Base-by-base conservation (phyloP, 2,888 invertebrate genomes). In the Drosophila maculinotata region DNA sequence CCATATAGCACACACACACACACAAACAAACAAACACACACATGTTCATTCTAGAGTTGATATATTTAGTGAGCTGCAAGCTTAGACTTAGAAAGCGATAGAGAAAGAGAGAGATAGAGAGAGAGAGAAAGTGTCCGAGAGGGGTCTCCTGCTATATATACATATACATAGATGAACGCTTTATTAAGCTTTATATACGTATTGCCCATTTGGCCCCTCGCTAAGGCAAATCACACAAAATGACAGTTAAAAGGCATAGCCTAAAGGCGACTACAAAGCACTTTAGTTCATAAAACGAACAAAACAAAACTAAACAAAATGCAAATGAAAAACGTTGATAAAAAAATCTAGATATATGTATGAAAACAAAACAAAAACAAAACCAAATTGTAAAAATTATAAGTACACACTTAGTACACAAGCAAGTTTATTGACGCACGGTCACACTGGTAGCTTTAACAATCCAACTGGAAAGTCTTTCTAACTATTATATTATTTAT, bases 31-130 rank as follows among this genome's bases (percentile, higher is more conserved):
- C 45, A 59, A 33, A 48, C 38, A 49, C 51, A 57, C 25, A 48
- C 39, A 36, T 9, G 39, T 42, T 52, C 64, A 36, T 44, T 58
- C 26, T 45, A 59, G 56, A 52, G 51, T 49, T 49, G 59, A 69
- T 45, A 42, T 54, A 33, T 36, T 36, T 41, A 51, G 57, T 47
- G 41, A 59, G 75, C 79, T 59, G 79, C 79, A 75, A 73, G 79
- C 70, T 53, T 70, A 57, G 76, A 68, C 30, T 51, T 68, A 59
- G 42, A 38, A 5, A 49, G 31, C 49, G 25, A 49, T 15, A 44
- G 30, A 62, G 26, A 48, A 17, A 53, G 26, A 49, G 23, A 33
- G 51, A 28, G 14, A 48, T 41, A 12, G 20, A 35, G 26, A 51
- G 17, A 56, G 36, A 41, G 42, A 52, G 58, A 45, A 33, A 41